Conservation (phyloP, 2,113 vertebrate genomes). For the Saguinus midas region DNA sequence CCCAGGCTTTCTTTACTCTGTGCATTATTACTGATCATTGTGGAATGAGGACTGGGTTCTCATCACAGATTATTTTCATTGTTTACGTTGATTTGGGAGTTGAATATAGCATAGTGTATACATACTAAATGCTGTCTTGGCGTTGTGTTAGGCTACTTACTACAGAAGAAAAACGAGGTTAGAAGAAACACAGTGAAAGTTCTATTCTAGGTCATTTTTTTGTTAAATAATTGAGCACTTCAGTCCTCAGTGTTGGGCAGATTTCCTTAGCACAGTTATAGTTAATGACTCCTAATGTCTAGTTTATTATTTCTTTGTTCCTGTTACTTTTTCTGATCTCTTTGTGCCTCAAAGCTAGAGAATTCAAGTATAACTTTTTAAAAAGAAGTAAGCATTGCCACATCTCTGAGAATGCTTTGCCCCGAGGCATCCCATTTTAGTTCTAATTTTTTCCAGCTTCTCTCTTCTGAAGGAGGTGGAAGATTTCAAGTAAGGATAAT, state of each 20-base stretch:
- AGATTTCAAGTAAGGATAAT: conserved; percentile 26
- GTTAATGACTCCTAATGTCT: conserved; percentile 1
- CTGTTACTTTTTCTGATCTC: conserved; percentile 29
- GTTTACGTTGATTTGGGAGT: neutral
- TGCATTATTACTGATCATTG: neutral
- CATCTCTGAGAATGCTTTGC: neutral
- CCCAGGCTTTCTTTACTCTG: neutral
- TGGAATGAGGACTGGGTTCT: neutral
- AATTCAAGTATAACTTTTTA: neutral
- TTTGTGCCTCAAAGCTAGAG: neutral
- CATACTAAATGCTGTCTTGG: neutral
- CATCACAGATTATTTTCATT: neutral
- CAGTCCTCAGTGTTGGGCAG: neutral
- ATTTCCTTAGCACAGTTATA: neutral
- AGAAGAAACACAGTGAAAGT: neutral
- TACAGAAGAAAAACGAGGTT: neutral
- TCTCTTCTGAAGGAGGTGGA: neutral
- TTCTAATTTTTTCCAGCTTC: conserved; percentile 50
- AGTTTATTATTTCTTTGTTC: neutral
- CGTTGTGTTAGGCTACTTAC: neutral
- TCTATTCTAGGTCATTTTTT: neutral
- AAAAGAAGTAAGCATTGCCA: neutral
- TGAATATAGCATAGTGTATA: neutral
- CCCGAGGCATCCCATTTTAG: neutral
- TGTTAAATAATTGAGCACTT: neutral